Percentiles rank a stretch among this genome's conserved stretches.
phyloP scores from a whole-genome alignment of 1,140 invertebrate species.

The Lucilia sericata region DNA sequence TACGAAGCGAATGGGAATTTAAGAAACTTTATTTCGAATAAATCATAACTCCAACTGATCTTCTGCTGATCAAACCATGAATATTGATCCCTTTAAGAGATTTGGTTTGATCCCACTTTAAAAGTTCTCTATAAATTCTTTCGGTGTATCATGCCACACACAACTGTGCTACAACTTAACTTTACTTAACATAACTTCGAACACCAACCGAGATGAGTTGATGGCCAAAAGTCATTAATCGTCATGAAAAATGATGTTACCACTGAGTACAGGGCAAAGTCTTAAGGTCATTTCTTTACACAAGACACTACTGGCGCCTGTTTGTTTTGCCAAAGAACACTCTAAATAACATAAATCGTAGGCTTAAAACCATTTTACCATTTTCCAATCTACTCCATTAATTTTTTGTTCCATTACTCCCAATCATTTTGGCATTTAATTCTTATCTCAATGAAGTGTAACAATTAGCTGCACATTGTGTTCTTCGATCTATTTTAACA shows the following conservation, averaged over 20 bases:
- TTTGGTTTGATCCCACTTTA: too few species aligned
- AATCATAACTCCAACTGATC: too few species aligned
- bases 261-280: background rate
- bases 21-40: too few species aligned
- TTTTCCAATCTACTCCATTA: background rate
- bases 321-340: background rate
- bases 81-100: too few species aligned
- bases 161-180: background rate
- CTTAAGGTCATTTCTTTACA: background rate
- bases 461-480: background rate
- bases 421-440: constrained; percentile 17
- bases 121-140: background rate
- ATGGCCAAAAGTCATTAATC: background rate
- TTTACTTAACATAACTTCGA: background rate
- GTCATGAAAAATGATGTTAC: background rate
- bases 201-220: background rate
- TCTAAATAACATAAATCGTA: background rate
- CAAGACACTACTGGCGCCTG: background rate
- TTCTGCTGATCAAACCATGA: too few species aligned
- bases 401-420: background rate
- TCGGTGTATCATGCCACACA: background rate
- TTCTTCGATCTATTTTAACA: background rate
- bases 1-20: background rate
- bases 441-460: background rate
- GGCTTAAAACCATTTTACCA: background rate